These are phyloP conservation scores for Eulemur albifrons DNA, from an alignment of 2,797 vertebrate species.

Conservation along the genomic window DNA sequence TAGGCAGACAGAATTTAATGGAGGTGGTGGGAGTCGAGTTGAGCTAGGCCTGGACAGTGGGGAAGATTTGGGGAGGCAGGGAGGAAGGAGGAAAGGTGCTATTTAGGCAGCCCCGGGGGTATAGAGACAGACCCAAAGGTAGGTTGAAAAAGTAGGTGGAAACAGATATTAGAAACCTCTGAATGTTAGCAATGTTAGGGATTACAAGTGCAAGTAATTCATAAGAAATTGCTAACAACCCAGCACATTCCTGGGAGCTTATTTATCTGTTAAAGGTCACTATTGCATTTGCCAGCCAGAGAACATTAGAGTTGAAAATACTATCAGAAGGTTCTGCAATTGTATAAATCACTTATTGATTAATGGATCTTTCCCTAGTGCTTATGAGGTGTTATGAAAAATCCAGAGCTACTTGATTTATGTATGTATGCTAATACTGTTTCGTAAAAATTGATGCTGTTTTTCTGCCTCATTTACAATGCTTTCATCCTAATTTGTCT, in stretches of 20 bases:
- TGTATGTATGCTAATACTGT: neutral
- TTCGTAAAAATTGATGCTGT: conserved; percentile 22
- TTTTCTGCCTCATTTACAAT: conserved; percentile 10
- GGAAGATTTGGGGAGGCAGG: neutral
- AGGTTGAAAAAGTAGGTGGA: neutral
- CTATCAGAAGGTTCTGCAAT: neutral
- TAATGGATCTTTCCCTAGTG: conserved; percentile 34
- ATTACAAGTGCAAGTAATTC: neutral
- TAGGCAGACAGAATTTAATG: neutral
- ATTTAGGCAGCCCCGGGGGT: neutral
- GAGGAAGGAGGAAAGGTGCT: neutral
- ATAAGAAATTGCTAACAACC: neutral
- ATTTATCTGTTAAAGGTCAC: neutral
- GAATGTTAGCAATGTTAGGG: neutral
- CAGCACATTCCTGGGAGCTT: neutral
- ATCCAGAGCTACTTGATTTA: conserved; percentile 40
- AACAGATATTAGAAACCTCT: neutral
- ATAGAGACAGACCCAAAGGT: neutral
- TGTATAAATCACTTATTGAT: conserved; percentile 9
- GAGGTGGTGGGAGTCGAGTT: neutral
- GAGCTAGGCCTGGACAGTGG: neutral
- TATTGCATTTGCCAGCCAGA: neutral
- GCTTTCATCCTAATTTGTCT: conserved; percentile 17
- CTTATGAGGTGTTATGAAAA: conserved; percentile 29
- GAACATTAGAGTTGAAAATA: neutral